phyloP scores from a whole-genome alignment of 2,113 vertebrate species.

The Panthera tigris region DNA sequence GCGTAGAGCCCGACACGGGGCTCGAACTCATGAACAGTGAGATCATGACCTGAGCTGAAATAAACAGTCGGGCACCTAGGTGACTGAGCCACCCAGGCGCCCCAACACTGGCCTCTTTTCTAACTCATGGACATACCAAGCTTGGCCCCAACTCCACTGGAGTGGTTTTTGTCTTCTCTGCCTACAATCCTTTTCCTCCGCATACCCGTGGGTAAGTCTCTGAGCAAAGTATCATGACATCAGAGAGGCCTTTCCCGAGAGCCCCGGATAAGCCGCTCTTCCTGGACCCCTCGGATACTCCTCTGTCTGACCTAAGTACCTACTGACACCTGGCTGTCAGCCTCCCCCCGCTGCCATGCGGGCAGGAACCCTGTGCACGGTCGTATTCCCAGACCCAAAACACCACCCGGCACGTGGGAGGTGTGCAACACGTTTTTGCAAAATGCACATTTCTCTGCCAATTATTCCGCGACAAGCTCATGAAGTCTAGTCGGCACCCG shows the following conservation, averaged over 20 bases:
- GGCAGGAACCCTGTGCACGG: not conserved
- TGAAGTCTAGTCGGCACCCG: not conserved
- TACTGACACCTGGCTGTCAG: not conserved
- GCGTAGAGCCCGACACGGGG: too few species aligned
- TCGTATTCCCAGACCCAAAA: not conserved
- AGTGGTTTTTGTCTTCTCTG: not conserved
- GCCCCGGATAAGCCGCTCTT: not conserved
- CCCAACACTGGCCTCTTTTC: not conserved
- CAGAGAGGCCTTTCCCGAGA: not conserved
- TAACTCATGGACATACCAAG: not conserved
- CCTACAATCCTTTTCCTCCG: not conserved
- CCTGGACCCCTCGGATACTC: too few species aligned
- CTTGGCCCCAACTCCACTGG: not conserved
- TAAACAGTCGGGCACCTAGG: too few species aligned
- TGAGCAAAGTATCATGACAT: not conserved
- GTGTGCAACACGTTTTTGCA: not conserved
- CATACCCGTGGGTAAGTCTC: not conserved
- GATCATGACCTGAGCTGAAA: too few species aligned
- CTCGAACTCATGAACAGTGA: too few species aligned
- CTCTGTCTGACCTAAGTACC: not conserved
- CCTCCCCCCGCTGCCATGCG: accelerated
- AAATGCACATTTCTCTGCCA: not conserved
- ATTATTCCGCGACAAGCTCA: not conserved
- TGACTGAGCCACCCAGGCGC: too few species aligned
- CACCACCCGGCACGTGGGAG: not conserved